These are phyloP conservation scores for Sturnira hondurensis DNA, from an alignment of 2,113 vertebrate genomes.

Conservation along the genomic window DNA sequence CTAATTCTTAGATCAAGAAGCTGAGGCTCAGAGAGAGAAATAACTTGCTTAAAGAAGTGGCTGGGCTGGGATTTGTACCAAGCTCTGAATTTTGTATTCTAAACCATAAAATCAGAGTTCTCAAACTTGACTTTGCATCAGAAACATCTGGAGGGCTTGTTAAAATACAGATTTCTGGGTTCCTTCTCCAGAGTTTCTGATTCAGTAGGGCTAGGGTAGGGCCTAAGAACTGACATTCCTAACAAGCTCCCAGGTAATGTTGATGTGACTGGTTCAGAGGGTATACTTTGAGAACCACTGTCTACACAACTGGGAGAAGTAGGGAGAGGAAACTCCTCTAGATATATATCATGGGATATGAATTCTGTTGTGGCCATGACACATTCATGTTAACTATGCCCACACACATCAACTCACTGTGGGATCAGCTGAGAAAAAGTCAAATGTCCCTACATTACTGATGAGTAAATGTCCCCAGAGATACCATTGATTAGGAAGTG, in stretches of 20 bases:
- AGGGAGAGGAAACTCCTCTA: background rate
- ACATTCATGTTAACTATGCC: background rate
- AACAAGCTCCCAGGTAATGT: background rate
- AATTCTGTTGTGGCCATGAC: background rate
- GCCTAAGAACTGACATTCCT: background rate
- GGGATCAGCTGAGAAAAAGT: constrained; percentile 25
- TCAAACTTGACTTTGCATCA: background rate
- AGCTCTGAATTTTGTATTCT: background rate
- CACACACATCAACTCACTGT: background rate
- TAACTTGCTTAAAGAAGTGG: background rate
- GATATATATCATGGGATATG: background rate
- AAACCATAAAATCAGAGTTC: constrained; percentile 3
- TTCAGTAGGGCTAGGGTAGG: background rate
- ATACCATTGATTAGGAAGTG: constrained; percentile 10
- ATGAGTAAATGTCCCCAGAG: constrained; percentile 39
- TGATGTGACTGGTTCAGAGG: background rate
- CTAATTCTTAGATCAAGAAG: background rate
- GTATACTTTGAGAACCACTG: background rate
- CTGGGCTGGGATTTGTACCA: background rate
- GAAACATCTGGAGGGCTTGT: background rate
- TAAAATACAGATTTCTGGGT: background rate
- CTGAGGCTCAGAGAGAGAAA: background rate
- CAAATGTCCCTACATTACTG: background rate
- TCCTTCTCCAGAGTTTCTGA: background rate
- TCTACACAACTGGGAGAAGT: background rate